Evolutionary conservation across 2,888 invertebrate genomes (phyloP).

Genomic region (Xestoiulus laeticollis): DNA sequence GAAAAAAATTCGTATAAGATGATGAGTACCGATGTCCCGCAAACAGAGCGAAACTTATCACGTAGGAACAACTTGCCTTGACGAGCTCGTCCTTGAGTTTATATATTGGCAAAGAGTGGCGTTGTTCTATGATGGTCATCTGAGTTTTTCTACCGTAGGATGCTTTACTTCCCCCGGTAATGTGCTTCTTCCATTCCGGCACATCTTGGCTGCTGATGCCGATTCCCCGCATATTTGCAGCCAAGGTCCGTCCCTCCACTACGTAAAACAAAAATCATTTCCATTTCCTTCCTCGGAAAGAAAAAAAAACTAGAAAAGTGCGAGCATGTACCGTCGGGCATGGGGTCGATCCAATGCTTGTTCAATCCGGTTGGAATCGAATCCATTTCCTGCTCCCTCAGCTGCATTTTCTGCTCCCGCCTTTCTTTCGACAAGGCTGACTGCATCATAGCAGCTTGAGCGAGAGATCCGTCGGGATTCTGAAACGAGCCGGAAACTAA

Average conservation of each 20-base stretch:
- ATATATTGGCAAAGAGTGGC: constrained; percentile 95
- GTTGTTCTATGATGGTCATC: constrained; percentile 90
- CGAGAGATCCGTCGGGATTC: constrained; percentile 98
- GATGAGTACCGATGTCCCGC: neutral
- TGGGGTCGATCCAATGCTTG: constrained; percentile 96
- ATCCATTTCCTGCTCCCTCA: constrained; percentile 91
- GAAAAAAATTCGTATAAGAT: constrained; percentile 55
- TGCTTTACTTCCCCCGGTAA: constrained; percentile 96
- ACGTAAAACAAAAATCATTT: no score
- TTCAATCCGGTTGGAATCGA: constrained; percentile 74
- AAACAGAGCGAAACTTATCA: neutral
- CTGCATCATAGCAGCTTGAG: constrained; percentile 99
- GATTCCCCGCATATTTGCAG: constrained; percentile 84
- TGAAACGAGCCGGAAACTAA: constrained; percentile 59
- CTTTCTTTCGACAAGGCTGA: constrained; percentile 97
- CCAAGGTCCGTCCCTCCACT: constrained; percentile 75
- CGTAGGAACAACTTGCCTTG: constrained; percentile 70
- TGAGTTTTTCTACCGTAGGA: constrained; percentile 98
- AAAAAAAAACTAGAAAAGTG: neutral
- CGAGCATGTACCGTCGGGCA: constrained; percentile 76
- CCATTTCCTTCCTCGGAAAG: no score
- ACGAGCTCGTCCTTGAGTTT: constrained; percentile 93
- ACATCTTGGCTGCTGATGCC: constrained; percentile 87
- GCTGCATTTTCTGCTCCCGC: constrained; percentile 95
- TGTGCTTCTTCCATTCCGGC: constrained; percentile 99